phyloP scores from a whole-genome alignment of 2,888 invertebrate species.

The Microplitis deprimator region DNA sequence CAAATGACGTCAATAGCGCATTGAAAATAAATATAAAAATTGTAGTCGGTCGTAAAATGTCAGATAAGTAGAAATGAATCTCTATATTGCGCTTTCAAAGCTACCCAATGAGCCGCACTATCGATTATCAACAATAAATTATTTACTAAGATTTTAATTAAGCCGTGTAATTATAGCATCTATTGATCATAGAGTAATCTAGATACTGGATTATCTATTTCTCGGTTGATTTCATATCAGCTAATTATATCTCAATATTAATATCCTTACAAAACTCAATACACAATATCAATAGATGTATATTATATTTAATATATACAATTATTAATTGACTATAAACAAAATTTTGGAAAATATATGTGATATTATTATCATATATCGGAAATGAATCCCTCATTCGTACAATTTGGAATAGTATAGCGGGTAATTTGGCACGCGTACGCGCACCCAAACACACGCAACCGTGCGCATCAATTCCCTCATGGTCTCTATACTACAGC shows the following conservation, averaged over 20 bases:
- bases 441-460: constrained; percentile 3
- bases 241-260: neutral
- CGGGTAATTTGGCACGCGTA: constrained; percentile 29
- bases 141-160: neutral
- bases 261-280: neutral
- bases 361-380: constrained; percentile 22
- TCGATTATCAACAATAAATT: neutral
- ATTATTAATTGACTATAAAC: neutral
- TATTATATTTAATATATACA: neutral
- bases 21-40: too few species aligned
- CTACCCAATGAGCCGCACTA: too few species aligned
- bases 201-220: neutral
- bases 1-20: too few species aligned
- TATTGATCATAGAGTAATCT: neutral
- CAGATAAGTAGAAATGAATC: too few species aligned
- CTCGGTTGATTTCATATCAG: neutral
- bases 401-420: constrained; percentile 21
- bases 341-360: neutral
- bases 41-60: too few species aligned
- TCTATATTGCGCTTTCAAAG: too few species aligned
- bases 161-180: neutral
- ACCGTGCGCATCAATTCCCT: neutral
- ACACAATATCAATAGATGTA: neutral
- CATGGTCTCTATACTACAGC: neutral
- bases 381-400: constrained; percentile 32